Base-by-base conservation (phyloP, 1,140 invertebrate genomes). In the Lutraria rhynchaena region DNA sequence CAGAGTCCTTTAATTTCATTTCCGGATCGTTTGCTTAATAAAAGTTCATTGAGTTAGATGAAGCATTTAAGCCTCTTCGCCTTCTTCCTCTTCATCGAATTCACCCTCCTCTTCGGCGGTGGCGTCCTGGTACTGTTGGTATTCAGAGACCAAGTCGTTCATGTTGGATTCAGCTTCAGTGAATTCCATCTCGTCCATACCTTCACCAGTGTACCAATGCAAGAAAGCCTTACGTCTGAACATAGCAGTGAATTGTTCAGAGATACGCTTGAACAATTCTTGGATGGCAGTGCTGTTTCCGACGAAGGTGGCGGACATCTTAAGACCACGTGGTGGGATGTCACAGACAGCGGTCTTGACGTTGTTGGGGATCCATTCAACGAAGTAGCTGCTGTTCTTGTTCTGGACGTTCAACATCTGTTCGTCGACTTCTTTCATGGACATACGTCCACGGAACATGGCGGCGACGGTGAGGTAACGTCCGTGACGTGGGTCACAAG, bases 361-460 rank as follows among this genome's bases (percentile, higher is more conserved):
- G 70, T 85, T 95, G 92, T 95, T 95, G 49, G 94, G 95, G 84
- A 95, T 95, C 95, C 95, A 95, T 92, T 95, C 95, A 55, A 95
- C 94, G 82, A 95, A 95, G 88, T 98, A 95, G 81, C 87, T 90
- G 85, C 95, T 96, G 92, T 98, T 98, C 93, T 98, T 98, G 92
- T 97, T 97, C 90, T 98, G 97, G 74, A 97, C 94, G 84, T 96
- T 96, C 69, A 96, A 87, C 92, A 94, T 94, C 89, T 94, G 96
- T 76, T 94, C 93, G 86, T 97, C 96, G 11, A 94, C 95, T 91
- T 98, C 97, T 93, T 98, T 98, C 97, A 98, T 99, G 29, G 97
- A 98, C 97, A 99, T 98, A 65, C 96, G 94, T 33, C 94, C 98
- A 71, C 97, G 95, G 95, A 99, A 99, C 87, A 99, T 96, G 57